These are phyloP conservation scores for Andricus quercusramuli DNA, from an alignment of 2,888 invertebrate genomes.

Conservation along the genomic window DNA sequence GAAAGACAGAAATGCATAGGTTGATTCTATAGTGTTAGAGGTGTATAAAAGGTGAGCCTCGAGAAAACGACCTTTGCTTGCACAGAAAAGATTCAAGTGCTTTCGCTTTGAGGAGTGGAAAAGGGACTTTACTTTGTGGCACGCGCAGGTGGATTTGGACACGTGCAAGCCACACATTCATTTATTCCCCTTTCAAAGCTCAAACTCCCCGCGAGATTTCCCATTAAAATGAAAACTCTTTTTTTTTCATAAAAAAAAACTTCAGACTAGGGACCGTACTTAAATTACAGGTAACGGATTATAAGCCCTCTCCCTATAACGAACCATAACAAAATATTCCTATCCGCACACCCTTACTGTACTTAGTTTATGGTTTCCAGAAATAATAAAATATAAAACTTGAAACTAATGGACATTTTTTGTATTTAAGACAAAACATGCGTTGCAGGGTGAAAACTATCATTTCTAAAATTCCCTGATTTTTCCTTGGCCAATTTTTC, in stretches of 20 bases:
- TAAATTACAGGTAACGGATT: too few species aligned
- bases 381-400: too few species aligned
- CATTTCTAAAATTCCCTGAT: too few species aligned
- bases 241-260: not conserved
- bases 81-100: conserved; percentile 35
- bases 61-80: conserved; percentile 41
- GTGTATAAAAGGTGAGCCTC: conserved; percentile 37
- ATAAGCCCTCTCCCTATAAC: too few species aligned
- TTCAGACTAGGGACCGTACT: not conserved
- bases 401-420: too few species aligned
- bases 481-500: too few species aligned
- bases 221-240: not conserved
- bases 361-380: too few species aligned
- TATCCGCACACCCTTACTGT: too few species aligned
- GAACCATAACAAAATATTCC: too few species aligned
- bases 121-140: conserved; percentile 35
- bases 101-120: conserved; percentile 39
- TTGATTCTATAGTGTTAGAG: not conserved
- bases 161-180: conserved; percentile 31
- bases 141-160: conserved; percentile 40
- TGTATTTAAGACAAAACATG: too few species aligned
- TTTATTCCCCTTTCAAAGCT: conserved; percentile 1
- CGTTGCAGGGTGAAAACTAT: too few species aligned
- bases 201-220: not conserved
- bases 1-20: conserved; percentile 29